These are phyloP conservation scores for Gasterosteus aculeatus DNA, from an alignment of 2,113 vertebrate species.

Conservation along the genomic window DNA sequence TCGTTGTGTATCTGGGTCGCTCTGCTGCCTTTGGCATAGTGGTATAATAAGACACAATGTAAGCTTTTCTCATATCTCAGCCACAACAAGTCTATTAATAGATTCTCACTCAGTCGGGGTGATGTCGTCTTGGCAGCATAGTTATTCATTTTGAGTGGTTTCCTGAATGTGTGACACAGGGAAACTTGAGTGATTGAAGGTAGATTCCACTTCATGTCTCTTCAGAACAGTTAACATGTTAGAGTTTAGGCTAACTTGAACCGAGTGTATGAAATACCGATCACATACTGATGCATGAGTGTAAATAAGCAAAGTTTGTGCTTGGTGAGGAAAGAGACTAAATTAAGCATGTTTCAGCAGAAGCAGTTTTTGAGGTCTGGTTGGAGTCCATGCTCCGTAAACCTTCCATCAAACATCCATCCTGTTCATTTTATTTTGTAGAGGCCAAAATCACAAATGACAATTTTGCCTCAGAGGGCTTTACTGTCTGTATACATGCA, in stretches of 20 bases:
- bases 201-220: background rate
- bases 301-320: background rate
- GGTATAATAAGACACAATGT: slow-evolving; percentile 51
- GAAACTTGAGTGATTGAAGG: background rate
- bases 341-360: background rate
- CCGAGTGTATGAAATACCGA: too few species aligned
- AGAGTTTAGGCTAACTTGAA: background rate
- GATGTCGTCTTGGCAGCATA: background rate
- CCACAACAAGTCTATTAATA: slow-evolving; percentile 36
- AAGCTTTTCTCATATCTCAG: slow-evolving; percentile 48
- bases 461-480: too few species aligned
- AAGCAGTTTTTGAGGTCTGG: background rate
- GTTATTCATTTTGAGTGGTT: background rate
- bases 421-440: too few species aligned
- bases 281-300: background rate
- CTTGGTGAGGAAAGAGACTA: background rate
- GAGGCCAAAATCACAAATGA: too few species aligned
- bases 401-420: background rate
- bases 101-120: slow-evolving; percentile 17
- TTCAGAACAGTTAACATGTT: too few species aligned
- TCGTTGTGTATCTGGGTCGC: slow-evolving; percentile 50
- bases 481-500: too few species aligned
- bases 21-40: slow-evolving; percentile 46
- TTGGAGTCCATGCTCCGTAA: background rate
- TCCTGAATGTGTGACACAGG: background rate